A percentile compares a stretch with the other conserved stretches of the same genome.
Evolutionary conservation across 2,888 invertebrate species (phyloP).

Genomic region (Clanis bilineata): DNA sequence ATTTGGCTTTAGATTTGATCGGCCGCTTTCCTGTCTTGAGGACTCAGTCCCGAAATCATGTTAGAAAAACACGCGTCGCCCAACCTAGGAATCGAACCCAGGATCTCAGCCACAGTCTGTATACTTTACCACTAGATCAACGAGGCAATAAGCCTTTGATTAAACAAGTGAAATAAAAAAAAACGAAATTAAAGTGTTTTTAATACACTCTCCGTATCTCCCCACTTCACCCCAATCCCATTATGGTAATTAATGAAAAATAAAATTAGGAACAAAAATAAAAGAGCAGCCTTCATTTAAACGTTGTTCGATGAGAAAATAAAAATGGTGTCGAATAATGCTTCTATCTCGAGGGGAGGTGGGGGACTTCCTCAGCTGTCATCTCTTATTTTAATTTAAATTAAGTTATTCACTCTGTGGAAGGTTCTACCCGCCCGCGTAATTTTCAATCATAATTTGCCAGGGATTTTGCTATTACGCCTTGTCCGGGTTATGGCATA

Average conservation of each 20-base stretch:
- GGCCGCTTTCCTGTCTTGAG: no score
- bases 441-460: neutral
- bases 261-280: slow-evolving; percentile 19
- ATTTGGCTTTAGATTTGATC: no score
- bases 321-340: neutral
- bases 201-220: neutral
- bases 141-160: no score
- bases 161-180: no score
- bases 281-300: slow-evolving; percentile 10
- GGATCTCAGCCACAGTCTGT: no score
- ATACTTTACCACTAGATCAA: no score
- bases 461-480: neutral
- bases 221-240: slow-evolving; percentile 3
- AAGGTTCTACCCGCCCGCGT: neutral
- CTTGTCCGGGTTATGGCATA: neutral
- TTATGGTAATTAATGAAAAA: slow-evolving; percentile 21
- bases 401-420: slow-evolving; percentile 37
- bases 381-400: slow-evolving; percentile 45
- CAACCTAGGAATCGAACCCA: no score
- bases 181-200: neutral
- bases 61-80: no score
- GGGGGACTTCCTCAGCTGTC: slow-evolving; percentile 28
- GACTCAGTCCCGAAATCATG: no score
- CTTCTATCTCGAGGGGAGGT: neutral
- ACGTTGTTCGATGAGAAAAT: neutral